phyloP scores from a whole-genome alignment of 2,888 invertebrate species.

The Eupithecia vulgata region DNA sequence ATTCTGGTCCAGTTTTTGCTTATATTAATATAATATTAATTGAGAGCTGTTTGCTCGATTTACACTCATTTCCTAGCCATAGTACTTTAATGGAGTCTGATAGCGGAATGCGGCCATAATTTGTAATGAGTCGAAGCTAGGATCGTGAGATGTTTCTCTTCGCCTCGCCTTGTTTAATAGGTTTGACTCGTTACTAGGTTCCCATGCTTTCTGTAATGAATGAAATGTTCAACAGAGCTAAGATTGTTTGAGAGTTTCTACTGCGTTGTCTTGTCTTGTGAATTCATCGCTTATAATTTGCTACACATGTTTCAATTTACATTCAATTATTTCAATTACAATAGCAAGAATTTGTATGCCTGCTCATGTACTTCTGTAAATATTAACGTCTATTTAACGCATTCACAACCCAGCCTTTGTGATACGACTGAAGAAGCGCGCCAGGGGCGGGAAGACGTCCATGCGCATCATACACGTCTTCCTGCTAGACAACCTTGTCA shows the following conservation, averaged over 20 bases:
- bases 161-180: constrained; percentile 76
- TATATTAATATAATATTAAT: constrained; percentile 72
- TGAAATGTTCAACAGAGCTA: constrained; percentile 25
- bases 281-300: background rate
- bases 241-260: background rate
- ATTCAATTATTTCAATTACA: too few relatives aligned
- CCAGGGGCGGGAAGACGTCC: too few relatives aligned
- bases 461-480: too few relatives aligned
- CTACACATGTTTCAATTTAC: background rate
- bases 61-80: constrained; percentile 62
- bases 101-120: constrained; percentile 81
- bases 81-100: constrained; percentile 66
- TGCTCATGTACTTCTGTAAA: background rate
- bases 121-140: constrained; percentile 75
- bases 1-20: constrained; percentile 67
- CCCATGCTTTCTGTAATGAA: constrained; percentile 69
- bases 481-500: too few relatives aligned
- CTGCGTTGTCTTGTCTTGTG: constrained; percentile 1
- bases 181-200: constrained; percentile 76
- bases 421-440: too few relatives aligned
- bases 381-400: background rate
- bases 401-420: background rate
- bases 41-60: constrained; percentile 54
- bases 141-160: constrained; percentile 79
- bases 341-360: background rate